phyloP scores from a whole-genome alignment of 2,113 vertebrate genomes.

The Indicator indicator region DNA sequence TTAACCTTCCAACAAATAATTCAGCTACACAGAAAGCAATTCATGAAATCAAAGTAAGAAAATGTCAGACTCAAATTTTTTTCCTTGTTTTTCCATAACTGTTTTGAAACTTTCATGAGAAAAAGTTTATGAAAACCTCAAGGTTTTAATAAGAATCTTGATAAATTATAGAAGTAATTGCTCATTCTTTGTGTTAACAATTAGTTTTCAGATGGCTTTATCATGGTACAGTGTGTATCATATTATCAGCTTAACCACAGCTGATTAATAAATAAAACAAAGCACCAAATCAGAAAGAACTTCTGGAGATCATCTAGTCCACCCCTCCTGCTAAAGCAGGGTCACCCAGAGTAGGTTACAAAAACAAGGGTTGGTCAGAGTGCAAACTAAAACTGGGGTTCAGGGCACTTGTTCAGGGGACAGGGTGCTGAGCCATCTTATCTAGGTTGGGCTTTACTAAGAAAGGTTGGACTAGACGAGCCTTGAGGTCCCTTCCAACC shows the following conservation, averaged over 20 bases:
- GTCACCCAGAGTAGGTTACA: too few species aligned
- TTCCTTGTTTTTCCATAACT: accelerated
- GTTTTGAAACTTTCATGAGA: background rate
- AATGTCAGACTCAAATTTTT: background rate
- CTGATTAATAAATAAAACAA: accelerated
- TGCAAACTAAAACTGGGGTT: background rate
- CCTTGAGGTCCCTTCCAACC: background rate
- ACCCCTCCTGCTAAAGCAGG: too few species aligned
- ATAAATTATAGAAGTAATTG: accelerated
- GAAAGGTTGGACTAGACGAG: too few species aligned
- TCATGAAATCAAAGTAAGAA: background rate
- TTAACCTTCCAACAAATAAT: background rate
- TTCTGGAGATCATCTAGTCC: too few species aligned
- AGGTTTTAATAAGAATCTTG: background rate
- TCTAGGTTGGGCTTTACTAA: too few species aligned
- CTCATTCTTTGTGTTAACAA: background rate
- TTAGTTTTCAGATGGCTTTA: background rate
- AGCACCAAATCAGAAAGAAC: background rate
- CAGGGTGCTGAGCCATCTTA: background rate
- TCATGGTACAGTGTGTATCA: accelerated
- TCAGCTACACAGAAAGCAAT: background rate
- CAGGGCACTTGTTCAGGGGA: too few species aligned
- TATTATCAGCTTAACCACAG: accelerated
- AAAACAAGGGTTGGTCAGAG: accelerated
- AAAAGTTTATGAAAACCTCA: background rate